Conservation (phyloP, 1,140 invertebrate genomes). For the Eumaeus atala region DNA sequence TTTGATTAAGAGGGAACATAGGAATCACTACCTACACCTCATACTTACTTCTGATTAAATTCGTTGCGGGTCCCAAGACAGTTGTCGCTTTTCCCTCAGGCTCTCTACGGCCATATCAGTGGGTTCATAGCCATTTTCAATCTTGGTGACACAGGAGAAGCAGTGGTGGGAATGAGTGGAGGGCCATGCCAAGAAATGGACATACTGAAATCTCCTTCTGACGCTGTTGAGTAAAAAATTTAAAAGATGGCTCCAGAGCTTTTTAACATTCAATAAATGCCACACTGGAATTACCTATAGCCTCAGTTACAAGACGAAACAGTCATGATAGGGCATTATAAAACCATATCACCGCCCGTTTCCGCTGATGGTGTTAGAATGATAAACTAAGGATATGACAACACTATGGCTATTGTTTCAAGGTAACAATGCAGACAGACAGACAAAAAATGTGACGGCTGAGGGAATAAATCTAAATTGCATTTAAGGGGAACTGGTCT, state of each 20-base stretch:
- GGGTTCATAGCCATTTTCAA: too few species aligned
- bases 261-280: conserved; percentile 11
- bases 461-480: conserved; percentile 66
- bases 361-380: conserved; percentile 68
- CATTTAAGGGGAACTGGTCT: conserved; percentile 52
- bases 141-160: too few species aligned
- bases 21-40: too few species aligned
- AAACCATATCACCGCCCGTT: conserved; percentile 59
- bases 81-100: too few species aligned
- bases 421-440: conserved; percentile 57
- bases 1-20: too few species aligned
- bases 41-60: too few species aligned
- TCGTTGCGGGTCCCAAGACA: too few species aligned
- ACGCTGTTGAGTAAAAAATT: too few species aligned
- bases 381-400: conserved; percentile 68
- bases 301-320: conserved; percentile 51
- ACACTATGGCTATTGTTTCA: conserved; percentile 59
- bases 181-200: too few species aligned
- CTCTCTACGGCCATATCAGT: too few species aligned
- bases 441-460: conserved; percentile 54
- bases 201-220: too few species aligned
- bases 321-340: conserved; percentile 62
- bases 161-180: too few species aligned
- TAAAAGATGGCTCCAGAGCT: conserved; percentile 3
- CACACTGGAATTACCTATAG: conserved; percentile 1